phyloP scores from a whole-genome alignment of 1,140 invertebrate species.

The Mya arenaria region DNA sequence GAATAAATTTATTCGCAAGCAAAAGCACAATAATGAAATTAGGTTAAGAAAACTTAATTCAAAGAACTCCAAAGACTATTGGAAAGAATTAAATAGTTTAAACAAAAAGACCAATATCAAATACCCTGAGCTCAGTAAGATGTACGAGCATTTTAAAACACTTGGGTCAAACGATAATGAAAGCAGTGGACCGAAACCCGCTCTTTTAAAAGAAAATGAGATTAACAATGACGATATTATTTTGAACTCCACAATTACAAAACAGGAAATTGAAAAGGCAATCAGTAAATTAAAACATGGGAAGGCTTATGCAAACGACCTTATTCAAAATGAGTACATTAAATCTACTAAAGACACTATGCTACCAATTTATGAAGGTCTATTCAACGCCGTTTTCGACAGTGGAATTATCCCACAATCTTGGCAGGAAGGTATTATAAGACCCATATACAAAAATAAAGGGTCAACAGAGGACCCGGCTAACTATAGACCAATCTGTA shows the following conservation, averaged over 20 bases:
- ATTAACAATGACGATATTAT: too few relatives aligned
- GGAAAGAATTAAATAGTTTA: slow-evolving; percentile 32
- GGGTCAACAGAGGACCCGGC: neutral
- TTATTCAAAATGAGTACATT: neutral
- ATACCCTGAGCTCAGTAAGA: too few relatives aligned
- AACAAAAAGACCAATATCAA: too few relatives aligned
- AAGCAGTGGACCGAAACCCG: too few relatives aligned
- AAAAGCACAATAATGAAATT: neutral
- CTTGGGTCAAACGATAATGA: too few relatives aligned
- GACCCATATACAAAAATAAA: slow-evolving; percentile 18
- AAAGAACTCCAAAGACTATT: slow-evolving; percentile 6
- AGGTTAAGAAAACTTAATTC: neutral
- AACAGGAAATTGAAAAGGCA: too few relatives aligned
- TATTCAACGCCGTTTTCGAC: neutral
- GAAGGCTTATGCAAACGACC: neutral
- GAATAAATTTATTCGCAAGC: neutral
- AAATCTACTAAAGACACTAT: neutral
- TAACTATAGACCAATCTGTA: slow-evolving; percentile 23
- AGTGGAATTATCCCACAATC: neutral
- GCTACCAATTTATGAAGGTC: neutral
- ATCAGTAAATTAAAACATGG: too few relatives aligned
- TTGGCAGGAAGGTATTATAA: slow-evolving; percentile 9
- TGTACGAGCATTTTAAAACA: too few relatives aligned
- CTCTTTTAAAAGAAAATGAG: too few relatives aligned
- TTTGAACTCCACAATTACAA: too few relatives aligned